Base-by-base conservation (phyloP, 2,888 invertebrate genomes). In the Cartodere bifasciata region DNA sequence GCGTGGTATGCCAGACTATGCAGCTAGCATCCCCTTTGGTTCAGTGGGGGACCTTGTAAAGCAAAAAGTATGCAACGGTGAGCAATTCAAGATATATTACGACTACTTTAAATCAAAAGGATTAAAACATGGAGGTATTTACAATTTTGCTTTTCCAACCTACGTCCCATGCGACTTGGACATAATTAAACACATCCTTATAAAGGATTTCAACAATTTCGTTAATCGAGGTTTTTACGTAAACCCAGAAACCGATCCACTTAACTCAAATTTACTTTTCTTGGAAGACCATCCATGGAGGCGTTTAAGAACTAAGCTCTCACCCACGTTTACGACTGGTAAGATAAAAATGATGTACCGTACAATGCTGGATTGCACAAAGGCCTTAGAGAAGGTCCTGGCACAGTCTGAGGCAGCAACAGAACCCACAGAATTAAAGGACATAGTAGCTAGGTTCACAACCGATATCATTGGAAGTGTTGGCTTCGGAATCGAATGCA, bases 331-430 rank as follows among this genome's bases (percentile, higher is more conserved):
- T 44, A 68, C 76, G 1, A 65, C 73, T 0, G 72, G 71, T 3
- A 76, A 75, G 49, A 56, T 80, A 37, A 77, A 72, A 49, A 63
- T 58, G 11, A 74, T 77, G 71, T 75, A 71, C 40, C 60, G 62
- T 1, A 64, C 69, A 1, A 60, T 76, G 7, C 62, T 68, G 14
- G 58, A 64, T 17, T 67, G 72, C 31, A 66, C 66, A 1, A 52
- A 62, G 3, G 62, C 64, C 28, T 56, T 74, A 20, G 48, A 64
- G n/a, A 45, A 53, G 2, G 62, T 67, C 27, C 56, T 67, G 6
- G 52, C 59, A 11, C 21, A 48, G 34, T 35, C 60, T 33, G 34
- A 50, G 1, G n/a, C n/a, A n/a, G n/a, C n/a, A n/a, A 32, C 42
- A 12, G n/a, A n/a, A n/a, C 17, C 38, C 9, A 21, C 45, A 2